Evolutionary conservation across 1,140 invertebrate genomes (phyloP).

Genomic region (Bathynomus jamesi): DNA sequence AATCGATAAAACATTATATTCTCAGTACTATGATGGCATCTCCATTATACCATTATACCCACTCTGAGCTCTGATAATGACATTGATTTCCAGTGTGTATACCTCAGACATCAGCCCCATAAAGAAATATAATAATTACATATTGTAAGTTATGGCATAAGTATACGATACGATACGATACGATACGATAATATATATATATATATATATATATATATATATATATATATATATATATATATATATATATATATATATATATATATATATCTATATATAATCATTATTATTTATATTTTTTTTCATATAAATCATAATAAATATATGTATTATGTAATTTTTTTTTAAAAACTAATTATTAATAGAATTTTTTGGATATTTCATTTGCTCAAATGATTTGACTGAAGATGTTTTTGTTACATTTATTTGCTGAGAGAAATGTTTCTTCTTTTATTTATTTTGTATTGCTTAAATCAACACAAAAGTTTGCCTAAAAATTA

Average conservation of each 20-base stretch:
- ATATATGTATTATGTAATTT: slow-evolving; percentile 4
- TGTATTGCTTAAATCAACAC: background rate
- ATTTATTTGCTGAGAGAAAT: background rate
- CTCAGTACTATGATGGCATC: too few species aligned
- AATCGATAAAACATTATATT: too few species aligned
- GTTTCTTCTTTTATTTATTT: background rate
- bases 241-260: slow-evolving; percentile 3
- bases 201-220: background rate
- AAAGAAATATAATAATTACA: too few species aligned
- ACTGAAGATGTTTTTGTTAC: background rate
- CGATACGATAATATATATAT: too few species aligned
- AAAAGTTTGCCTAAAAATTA: slow-evolving; percentile 3
- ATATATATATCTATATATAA: slow-evolving; percentile 6
- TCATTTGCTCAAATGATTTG: background rate
- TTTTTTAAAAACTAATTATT: background rate
- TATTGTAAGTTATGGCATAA: too few species aligned
- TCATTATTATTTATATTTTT: slow-evolving; percentile 4
- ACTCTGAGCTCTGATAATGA: too few species aligned
- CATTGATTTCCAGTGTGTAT: too few species aligned
- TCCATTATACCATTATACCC: too few species aligned
- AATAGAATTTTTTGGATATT: background rate
- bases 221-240: slow-evolving; percentile 13
- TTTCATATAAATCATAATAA: background rate
- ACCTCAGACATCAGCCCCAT: too few species aligned
- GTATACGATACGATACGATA: too few species aligned